These are phyloP conservation scores for Parthenolecanium corni DNA, from an alignment of 2,888 invertebrate genomes.

Conservation along the genomic window DNA sequence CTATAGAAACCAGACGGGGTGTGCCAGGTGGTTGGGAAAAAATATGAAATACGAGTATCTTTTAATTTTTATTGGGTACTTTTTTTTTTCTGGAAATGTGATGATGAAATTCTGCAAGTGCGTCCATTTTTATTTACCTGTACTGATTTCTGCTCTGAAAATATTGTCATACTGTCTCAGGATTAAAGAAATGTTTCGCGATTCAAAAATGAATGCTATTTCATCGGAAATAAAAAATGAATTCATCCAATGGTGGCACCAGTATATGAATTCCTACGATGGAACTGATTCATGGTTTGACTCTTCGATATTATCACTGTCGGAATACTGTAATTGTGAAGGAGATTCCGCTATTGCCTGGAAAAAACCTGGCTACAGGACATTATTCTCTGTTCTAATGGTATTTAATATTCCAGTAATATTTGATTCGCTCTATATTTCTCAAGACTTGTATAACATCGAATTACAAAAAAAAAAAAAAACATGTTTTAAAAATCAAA, in stretches of 20 bases:
- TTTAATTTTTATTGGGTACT: neutral
- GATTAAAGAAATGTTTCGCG: neutral
- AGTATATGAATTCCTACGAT: slow-evolving; percentile 43
- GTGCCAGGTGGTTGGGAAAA: no score
- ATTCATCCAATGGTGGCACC: slow-evolving; percentile 46
- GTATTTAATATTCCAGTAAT: slow-evolving; percentile 39
- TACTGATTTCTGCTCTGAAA: no score
- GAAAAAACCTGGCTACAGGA: slow-evolving; percentile 59
- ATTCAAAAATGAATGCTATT: slow-evolving; percentile 1
- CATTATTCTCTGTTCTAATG: slow-evolving; percentile 55
- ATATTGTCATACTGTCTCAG: neutral
- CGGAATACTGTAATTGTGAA: slow-evolving; percentile 54
- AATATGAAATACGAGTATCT: neutral
- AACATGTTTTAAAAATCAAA: no score
- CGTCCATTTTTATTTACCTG: no score
- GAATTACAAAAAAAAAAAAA: no score
- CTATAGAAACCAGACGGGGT: no score
- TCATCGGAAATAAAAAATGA: slow-evolving; percentile 20
- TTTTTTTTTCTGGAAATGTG: neutral
- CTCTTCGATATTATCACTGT: slow-evolving; percentile 52
- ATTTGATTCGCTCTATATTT: no score
- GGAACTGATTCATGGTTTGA: slow-evolving; percentile 53
- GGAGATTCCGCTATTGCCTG: slow-evolving; percentile 62
- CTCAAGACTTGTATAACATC: neutral
- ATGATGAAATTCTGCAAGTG: neutral